Percentiles rank a stretch among this genome's conserved stretches.
These are phyloP conservation scores for Contarinia nasturtii DNA, from an alignment of 1,140 invertebrate genomes.

Conservation along the genomic window DNA sequence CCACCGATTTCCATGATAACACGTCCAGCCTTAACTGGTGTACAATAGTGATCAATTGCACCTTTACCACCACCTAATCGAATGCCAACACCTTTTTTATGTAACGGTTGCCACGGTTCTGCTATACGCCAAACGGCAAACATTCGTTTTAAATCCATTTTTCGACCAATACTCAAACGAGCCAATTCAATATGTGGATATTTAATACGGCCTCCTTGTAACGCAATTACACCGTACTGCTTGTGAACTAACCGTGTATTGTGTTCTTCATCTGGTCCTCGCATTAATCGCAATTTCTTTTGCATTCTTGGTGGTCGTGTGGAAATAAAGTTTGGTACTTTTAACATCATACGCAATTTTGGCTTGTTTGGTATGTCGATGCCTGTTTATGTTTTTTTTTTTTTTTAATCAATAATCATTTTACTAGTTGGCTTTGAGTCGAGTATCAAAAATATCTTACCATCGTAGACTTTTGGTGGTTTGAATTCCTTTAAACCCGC, in stretches of 20 bases:
- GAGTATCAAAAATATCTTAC: conserved; percentile 22
- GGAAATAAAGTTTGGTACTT: conserved; percentile 44
- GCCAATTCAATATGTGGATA: conserved; percentile 77
- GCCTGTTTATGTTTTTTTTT: conserved; percentile 24
- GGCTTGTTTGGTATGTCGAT: conserved; percentile 51
- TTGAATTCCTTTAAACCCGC: conserved; percentile 41
- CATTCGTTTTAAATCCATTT: conserved; percentile 57
- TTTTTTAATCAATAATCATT: too few relatives aligned
- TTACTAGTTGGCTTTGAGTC: background rate
- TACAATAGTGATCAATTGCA: conserved; percentile 86
- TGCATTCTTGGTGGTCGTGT: conserved; percentile 63
- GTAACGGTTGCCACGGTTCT: conserved; percentile 85
- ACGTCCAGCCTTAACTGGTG: conserved; percentile 74
- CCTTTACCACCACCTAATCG: conserved; percentile 94
- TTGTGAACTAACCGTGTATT: conserved; percentile 59
- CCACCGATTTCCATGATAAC: conserved; percentile 94
- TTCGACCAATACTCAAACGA: conserved; percentile 44
- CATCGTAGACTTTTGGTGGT: conserved; percentile 33
- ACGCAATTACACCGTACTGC: conserved; percentile 81
- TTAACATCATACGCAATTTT: conserved; percentile 46
- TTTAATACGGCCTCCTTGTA: conserved; percentile 62
- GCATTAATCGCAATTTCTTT: conserved; percentile 60
- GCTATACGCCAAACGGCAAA: conserved; percentile 94
- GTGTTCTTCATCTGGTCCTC: conserved; percentile 73
- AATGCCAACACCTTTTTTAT: conserved; percentile 76